These are phyloP conservation scores for Andrena minutula DNA, from an alignment of 2,888 invertebrate species.

Conservation along the genomic window DNA sequence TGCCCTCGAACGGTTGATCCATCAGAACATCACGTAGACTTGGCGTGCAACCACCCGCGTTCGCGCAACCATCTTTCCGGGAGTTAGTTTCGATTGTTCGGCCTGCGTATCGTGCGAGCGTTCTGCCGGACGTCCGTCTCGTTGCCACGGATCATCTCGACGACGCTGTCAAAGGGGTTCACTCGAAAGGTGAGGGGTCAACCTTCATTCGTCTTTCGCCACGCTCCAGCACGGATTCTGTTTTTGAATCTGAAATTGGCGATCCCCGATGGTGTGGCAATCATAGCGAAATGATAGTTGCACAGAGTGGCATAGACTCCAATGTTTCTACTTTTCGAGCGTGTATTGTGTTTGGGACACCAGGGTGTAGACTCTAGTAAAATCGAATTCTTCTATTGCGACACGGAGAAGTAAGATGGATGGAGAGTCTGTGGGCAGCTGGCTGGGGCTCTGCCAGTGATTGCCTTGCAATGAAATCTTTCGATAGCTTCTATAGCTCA, in stretches of 20 bases:
- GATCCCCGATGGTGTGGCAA: background rate
- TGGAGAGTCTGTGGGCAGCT: background rate
- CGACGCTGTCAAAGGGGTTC: constrained; percentile 26
- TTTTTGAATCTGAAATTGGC: background rate
- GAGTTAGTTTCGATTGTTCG: constrained; percentile 3
- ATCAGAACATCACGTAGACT: constrained; percentile 59
- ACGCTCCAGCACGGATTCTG: background rate
- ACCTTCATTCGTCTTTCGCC: constrained; percentile 26
- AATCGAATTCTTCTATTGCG: background rate
- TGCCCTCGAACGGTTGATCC: constrained; percentile 46
- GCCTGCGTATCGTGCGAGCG: background rate
- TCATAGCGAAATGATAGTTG: background rate
- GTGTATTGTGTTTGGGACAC: too few species aligned
- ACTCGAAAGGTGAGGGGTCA: constrained; percentile 59
- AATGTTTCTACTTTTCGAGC: too few species aligned
- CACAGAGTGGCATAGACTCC: background rate
- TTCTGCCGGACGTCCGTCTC: background rate
- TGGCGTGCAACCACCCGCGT: constrained; percentile 28
- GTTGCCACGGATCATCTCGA: background rate
- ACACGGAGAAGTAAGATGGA: background rate
- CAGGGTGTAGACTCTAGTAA: background rate
- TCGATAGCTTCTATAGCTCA: background rate
- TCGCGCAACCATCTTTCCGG: constrained; percentile 17
- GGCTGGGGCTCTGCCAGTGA: too few species aligned
- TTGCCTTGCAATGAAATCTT: background rate